phyloP scores from a whole-genome alignment of 2,797 vertebrate species.

The Tragelaphus eurycerus region DNA sequence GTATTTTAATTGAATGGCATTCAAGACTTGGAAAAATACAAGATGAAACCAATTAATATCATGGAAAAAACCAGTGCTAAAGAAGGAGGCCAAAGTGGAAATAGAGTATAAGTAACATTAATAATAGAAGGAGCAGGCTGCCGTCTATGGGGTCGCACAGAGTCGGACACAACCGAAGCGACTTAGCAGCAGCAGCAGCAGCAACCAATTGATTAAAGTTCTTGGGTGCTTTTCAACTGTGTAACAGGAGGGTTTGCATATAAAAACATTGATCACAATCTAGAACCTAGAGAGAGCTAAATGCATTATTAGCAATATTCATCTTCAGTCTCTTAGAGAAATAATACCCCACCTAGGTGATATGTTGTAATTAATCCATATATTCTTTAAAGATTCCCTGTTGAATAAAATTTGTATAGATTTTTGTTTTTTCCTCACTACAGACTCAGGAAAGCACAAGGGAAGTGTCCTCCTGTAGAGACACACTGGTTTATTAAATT shows the following conservation, averaged over 20 bases:
- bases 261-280: background rate
- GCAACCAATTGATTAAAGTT: background rate
- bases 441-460: background rate
- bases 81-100: background rate
- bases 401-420: background rate
- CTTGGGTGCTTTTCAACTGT: background rate
- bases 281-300: background rate
- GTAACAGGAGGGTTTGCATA: background rate
- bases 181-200: no score
- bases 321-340: background rate
- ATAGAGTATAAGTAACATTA: background rate
- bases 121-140: background rate
- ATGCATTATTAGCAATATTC: background rate
- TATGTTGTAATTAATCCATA: background rate
- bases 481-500: background rate
- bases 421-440: background rate
- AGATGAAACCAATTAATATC: background rate
- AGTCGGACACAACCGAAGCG: no score
- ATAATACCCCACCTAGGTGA: background rate
- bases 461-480: background rate
- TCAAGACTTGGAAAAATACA: conserved; percentile 48
- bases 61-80: conserved; percentile 31
- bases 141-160: no score
- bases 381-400: background rate
- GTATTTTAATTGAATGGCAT: conserved; percentile 5